phyloP scores from a whole-genome alignment of 2,888 invertebrate genomes.

The Frankliniella fusca region DNA sequence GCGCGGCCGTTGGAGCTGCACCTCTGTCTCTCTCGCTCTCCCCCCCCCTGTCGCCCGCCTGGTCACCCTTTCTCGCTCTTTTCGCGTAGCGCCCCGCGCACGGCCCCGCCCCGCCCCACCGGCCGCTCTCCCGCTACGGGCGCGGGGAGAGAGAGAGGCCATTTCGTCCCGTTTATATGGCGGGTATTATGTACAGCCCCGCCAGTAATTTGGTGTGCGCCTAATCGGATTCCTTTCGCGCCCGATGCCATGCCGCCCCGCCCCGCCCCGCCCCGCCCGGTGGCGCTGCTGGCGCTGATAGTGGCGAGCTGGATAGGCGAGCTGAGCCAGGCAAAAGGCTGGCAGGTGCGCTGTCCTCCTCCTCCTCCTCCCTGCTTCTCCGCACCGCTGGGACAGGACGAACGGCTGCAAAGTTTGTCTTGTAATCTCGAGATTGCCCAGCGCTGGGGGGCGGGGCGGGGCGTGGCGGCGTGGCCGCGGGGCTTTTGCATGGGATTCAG shows the following conservation, averaged over 20 bases:
- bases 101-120: not conserved
- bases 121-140: not conserved
- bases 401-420: not conserved
- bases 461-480: not conserved
- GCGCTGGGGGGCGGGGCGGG: not conserved
- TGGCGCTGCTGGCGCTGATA: not conserved
- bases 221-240: not conserved
- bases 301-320: not conserved
- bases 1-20: not conserved
- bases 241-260: no score
- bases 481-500: constrained; percentile 5
- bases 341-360: not conserved
- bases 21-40: not conserved
- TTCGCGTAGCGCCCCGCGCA: no score
- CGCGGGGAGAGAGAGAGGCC: no score
- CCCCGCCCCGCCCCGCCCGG: not conserved
- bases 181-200: no score
- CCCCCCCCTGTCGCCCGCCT: not conserved
- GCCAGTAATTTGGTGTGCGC: no score
- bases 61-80: no score
- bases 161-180: no score
- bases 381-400: not conserved
- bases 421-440: constrained; percentile 1
- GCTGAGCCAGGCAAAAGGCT: not conserved
- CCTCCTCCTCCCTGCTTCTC: no score